Base-by-base conservation (phyloP, 1,140 invertebrate species). In the Dolichoris vasculosae region DNA sequence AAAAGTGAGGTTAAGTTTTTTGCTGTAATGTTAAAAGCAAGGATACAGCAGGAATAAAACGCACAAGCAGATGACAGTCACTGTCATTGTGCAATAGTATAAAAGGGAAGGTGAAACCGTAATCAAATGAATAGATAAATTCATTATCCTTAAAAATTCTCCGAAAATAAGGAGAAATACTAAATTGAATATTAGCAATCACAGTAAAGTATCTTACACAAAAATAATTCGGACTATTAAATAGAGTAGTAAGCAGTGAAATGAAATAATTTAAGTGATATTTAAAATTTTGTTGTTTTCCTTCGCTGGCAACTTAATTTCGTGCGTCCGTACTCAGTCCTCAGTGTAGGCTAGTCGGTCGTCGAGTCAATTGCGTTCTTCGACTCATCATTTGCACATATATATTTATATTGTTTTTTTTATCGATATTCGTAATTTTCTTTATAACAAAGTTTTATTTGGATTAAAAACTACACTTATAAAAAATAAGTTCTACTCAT, bases 261-360 rank as follows among this genome's bases (percentile, higher is more conserved):
- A 93, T 93, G 91, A 92, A 92, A 90, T 92, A 92, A 90, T 82
- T 67, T 82, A 23, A 59, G 87, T 86, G 76, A 82, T 81, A 79
- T 85, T 63, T 83, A 86, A 51, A 89, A 85, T 2, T 89, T 90
- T 88, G 78, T 88, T 81, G 80, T 87, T 46, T 55, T 8, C n/a
- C 23, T 26, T 51, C 23, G 30, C 35, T 55, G 17, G 38, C 78
- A 69, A 64, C 78, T 87, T 82, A 88, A 87, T 64, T 87, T 75
- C 55, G 40, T 82, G 38, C 87, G 86, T 91, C 92, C 92, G 93
- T 87, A 88, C 93, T 93, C 91, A 93, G 92, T 91, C 91, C 91
- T 93, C 93, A 93, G 93, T 93, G 93, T 91, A 93, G 92, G 90
- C 92, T 93, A 93, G 93, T 92, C 93, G 93, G 93, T 90, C 91